Percentiles rank a stretch among this genome's conserved stretches.
These are phyloP conservation scores for Holacanthus passer DNA, from an alignment of 2,113 vertebrate genomes.

Conservation along the genomic window DNA sequence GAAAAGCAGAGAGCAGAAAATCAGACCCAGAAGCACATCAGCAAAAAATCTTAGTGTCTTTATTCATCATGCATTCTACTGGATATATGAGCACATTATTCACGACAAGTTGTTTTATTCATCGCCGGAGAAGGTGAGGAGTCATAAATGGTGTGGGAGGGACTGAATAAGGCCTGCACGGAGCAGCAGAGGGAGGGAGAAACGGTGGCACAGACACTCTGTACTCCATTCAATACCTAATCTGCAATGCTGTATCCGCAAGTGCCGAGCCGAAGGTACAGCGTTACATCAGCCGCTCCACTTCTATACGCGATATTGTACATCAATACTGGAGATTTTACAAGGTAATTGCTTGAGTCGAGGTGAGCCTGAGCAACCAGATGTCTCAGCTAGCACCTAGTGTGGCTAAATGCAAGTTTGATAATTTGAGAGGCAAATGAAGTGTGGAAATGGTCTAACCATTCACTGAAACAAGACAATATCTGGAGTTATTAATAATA, in stretches of 20 bases:
- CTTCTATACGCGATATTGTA: constrained; percentile 46
- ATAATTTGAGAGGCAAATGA: constrained; percentile 49
- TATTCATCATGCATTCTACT: constrained; percentile 32
- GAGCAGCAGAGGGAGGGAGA: background rate
- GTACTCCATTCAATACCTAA: constrained; percentile 59
- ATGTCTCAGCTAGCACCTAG: background rate
- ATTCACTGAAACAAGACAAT: constrained; percentile 52
- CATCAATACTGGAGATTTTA: constrained; percentile 27
- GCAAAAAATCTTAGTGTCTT: constrained; percentile 1
- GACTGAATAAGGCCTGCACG: constrained; percentile 9
- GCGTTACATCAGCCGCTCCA: constrained; percentile 17
- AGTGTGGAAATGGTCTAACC: constrained; percentile 42
- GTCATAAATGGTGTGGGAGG: constrained; percentile 52
- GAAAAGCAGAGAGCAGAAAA: constrained; percentile 14
- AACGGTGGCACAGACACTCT: constrained; percentile 34
- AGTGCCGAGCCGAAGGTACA: constrained; percentile 15
- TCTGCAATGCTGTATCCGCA: constrained; percentile 40
- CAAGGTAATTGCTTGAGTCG: constrained; percentile 15
- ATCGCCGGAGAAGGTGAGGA: constrained; percentile 51
- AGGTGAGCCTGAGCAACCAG: constrained; percentile 2
- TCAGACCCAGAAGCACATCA: background rate
- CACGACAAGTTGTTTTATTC: constrained; percentile 72
- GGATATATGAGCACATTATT: constrained; percentile 54
- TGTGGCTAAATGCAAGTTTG: constrained; percentile 42
- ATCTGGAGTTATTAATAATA: constrained; percentile 59